phyloP scores from a whole-genome alignment of 2,888 invertebrate species.

The Parapristionchus giblindavisi region DNA sequence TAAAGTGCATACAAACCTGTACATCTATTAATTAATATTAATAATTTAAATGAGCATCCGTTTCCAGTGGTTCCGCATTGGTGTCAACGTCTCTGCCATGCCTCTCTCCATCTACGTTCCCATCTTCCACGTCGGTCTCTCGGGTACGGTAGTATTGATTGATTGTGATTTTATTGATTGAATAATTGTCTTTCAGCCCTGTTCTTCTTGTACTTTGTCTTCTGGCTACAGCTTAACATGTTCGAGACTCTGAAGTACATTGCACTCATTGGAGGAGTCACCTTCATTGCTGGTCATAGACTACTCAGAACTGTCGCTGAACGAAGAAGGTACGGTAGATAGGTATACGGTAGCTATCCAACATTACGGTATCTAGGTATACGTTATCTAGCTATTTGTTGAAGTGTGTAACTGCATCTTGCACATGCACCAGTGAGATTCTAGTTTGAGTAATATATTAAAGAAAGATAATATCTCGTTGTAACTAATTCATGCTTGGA shows the following conservation, averaged over 20 bases:
- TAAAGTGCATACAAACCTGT: no score
- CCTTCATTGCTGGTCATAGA: slow-evolving; percentile 91
- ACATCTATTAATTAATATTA: no score
- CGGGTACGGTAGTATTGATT: slow-evolving; percentile 74
- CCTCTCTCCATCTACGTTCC: slow-evolving; percentile 83
- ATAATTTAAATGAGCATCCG: no score
- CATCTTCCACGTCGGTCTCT: slow-evolving; percentile 88
- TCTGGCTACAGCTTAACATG: slow-evolving; percentile 95
- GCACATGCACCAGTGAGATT: no score
- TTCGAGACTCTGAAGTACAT: slow-evolving; percentile 92
- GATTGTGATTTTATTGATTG: background rate
- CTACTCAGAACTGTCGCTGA: slow-evolving; percentile 75
- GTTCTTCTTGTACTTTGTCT: slow-evolving; percentile 85
- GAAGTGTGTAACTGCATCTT: no score
- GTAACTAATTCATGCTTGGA: no score
- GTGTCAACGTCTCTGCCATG: slow-evolving; percentile 86
- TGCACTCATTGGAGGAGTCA: slow-evolving; percentile 83
- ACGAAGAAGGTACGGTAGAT: slow-evolving; percentile 45
- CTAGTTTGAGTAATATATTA: no score
- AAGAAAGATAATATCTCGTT: no score
- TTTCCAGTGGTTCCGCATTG: slow-evolving; percentile 82
- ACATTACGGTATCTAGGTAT: no score
- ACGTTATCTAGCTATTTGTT: no score
- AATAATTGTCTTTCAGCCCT: slow-evolving; percentile 77
- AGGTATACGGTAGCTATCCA: no score